Evolutionary conservation across 2,888 invertebrate species (phyloP).

Genomic region (Caenorhabditis angaria): DNA sequence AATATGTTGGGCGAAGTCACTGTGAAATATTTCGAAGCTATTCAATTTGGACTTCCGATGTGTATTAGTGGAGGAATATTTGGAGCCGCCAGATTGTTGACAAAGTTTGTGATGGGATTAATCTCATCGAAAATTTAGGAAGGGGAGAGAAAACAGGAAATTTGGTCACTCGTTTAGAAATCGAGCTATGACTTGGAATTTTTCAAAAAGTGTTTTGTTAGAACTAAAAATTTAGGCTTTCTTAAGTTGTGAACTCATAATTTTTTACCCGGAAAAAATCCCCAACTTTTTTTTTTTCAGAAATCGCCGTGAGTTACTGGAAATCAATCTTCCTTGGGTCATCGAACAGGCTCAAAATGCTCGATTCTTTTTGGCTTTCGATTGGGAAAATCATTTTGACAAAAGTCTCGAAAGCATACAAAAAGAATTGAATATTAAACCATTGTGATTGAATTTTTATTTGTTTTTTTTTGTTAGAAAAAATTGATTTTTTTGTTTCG

Average conservation of each 20-base stretch:
- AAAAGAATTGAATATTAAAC: conserved; percentile 8
- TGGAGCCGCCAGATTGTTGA: conserved; percentile 86
- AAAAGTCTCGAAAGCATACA: conserved; percentile 55
- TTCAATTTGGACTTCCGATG: conserved; percentile 95
- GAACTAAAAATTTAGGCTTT: too few species aligned
- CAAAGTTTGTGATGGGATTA: conserved; percentile 76
- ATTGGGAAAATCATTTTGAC: conserved; percentile 68
- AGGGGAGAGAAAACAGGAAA: not conserved
- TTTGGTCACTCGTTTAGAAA: too few species aligned
- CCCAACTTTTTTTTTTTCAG: conserved; percentile 53
- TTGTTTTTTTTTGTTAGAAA: not conserved
- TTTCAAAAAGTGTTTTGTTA: too few species aligned
- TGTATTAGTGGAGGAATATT: conserved; percentile 90
- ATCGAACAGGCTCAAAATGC: conserved; percentile 59
- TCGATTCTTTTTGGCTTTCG: conserved; percentile 61
- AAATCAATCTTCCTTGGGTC: conserved; percentile 64
- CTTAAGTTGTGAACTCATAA: too few species aligned
- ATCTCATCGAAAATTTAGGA: not conserved
- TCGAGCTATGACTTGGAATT: too few species aligned
- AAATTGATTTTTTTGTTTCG: not conserved
- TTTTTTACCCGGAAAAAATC: too few species aligned
- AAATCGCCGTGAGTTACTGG: conserved; percentile 56
- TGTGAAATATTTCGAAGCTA: conserved; percentile 96
- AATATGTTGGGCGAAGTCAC: conserved; percentile 84
- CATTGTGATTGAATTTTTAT: not conserved